Percentiles rank a stretch among this genome's conserved stretches.
These are phyloP conservation scores for Erythrolamprus reginae DNA, from an alignment of 2,113 vertebrate genomes.

Conservation along the genomic window DNA sequence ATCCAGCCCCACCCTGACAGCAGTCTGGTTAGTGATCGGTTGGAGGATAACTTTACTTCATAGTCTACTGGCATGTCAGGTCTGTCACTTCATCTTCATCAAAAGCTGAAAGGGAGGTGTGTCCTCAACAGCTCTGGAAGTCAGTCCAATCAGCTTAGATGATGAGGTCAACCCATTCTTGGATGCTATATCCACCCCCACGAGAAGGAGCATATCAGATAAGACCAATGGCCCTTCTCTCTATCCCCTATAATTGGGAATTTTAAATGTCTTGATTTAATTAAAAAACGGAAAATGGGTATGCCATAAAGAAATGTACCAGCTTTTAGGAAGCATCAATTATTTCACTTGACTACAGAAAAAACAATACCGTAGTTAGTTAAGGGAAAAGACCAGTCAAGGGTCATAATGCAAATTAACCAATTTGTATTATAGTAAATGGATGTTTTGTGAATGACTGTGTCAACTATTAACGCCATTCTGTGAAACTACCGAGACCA, in stretches of 20 bases:
- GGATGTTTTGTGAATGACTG: background rate
- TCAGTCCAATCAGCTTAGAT: too few relatives aligned
- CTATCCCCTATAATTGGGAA: background rate
- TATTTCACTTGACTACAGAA: background rate
- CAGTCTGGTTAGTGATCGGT: too few relatives aligned
- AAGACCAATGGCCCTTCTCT: too few relatives aligned
- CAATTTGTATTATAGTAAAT: background rate
- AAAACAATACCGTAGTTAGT: background rate
- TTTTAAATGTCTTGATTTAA: background rate
- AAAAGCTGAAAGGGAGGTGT: too few relatives aligned
- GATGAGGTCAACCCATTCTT: too few relatives aligned
- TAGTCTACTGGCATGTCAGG: too few relatives aligned
- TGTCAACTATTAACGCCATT: background rate
- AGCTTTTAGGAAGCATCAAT: background rate
- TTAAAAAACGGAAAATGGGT: background rate
- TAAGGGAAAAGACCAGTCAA: background rate
- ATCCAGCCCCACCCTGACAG: too few relatives aligned
- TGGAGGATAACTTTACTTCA: too few relatives aligned
- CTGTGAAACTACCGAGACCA: background rate
- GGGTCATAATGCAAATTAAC: background rate
- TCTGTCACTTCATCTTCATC: too few relatives aligned
- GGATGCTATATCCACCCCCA: too few relatives aligned
- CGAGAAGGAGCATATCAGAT: too few relatives aligned
- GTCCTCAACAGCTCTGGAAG: too few relatives aligned
- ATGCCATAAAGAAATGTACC: background rate